These are phyloP conservation scores for Hydrotaea cyrtoneurina DNA, from an alignment of 2,888 invertebrate genomes.

Conservation along the genomic window DNA sequence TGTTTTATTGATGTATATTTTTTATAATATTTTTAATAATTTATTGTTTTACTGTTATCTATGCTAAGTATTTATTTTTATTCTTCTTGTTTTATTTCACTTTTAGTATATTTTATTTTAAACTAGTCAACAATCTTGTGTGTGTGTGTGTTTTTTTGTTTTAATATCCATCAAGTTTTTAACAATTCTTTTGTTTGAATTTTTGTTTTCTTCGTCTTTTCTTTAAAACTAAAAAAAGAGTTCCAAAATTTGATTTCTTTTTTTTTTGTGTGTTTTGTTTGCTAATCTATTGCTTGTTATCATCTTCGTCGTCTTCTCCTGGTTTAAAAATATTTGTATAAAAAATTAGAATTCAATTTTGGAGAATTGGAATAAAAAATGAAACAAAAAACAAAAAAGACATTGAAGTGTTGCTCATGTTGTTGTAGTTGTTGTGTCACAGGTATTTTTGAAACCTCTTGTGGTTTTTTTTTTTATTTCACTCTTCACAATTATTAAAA, in stretches of 20 bases:
- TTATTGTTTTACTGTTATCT: conserved; percentile 65
- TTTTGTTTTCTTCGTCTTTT: conserved; percentile 43
- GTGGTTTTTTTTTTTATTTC: conserved; percentile 66
- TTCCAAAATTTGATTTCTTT: conserved; percentile 55
- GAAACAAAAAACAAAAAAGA: conserved; percentile 41
- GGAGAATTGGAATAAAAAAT: neutral
- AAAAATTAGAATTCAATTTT: conserved; percentile 17
- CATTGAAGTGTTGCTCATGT: conserved; percentile 61
- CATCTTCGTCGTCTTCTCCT: neutral
- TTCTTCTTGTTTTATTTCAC: conserved; percentile 23
- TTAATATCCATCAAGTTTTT: conserved; percentile 63
- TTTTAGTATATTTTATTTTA: conserved; percentile 46
- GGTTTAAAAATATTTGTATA: conserved; percentile 21
- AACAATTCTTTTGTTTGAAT: conserved; percentile 71
- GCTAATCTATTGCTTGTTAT: conserved; percentile 35
- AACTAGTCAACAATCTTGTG: conserved; percentile 67
- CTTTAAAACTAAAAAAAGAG: conserved; percentile 55
- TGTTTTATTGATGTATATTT: conserved; percentile 62
- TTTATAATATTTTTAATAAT: conserved; percentile 61
- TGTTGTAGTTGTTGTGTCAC: conserved; percentile 65
- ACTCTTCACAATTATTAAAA: conserved; percentile 5
- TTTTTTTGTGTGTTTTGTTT: conserved; percentile 36
- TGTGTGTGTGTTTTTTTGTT: conserved; percentile 68
- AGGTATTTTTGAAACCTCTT: conserved; percentile 78
- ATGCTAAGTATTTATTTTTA: conserved; percentile 64